Base-by-base conservation (phyloP, 2,797 vertebrate genomes). In the Enteromius paludinosus region DNA sequence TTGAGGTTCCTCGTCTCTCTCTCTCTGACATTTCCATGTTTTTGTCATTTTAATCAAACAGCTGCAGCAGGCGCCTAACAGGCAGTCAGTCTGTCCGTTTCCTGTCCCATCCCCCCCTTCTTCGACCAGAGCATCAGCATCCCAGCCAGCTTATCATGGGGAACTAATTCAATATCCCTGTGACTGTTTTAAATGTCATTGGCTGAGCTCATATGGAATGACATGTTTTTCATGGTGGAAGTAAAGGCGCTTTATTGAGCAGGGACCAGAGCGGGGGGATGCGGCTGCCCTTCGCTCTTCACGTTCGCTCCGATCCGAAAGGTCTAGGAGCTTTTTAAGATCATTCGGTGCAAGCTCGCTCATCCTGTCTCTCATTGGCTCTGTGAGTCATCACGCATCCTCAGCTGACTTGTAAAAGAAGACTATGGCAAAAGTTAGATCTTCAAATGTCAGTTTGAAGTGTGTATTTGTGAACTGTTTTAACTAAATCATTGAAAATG, bases 161-260 rank as follows among this genome's bases (percentile, higher is more conserved):
- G 92, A 94, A 94, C 92, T 95, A 94, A 94, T 94, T 94, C 92
- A 93, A 91, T 94, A 92, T 93, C 90, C 88, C 91, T 89, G 86
- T 84, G 92, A 90, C 92, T 91, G 90, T 92, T 95, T 94, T 93
- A 95, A 95, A 95, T 95, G 94, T 93, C 94, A 95, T 90, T 92
- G 89, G 88, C 87, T 93, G 92, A 94, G 91, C 92, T 94, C 93
- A 93, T 94, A 91, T 88, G 86, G 90, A 94, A 92, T 94, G 92
- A 93, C 93, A 90, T 93, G 92, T 92, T 94, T 93, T 94, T 92
- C 93, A 91, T 91, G 89, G 91, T 93, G 90, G 89, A 92, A 92
- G 92, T 91, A 90, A 92, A 93, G 90, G 85, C 83, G 76, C 89
- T 93, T 93, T 93, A 93, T 92, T 92, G 90, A 90, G 87, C 90